Evolutionary conservation across 2,113 vertebrate genomes (phyloP).

Genomic region (Solea senegalensis): DNA sequence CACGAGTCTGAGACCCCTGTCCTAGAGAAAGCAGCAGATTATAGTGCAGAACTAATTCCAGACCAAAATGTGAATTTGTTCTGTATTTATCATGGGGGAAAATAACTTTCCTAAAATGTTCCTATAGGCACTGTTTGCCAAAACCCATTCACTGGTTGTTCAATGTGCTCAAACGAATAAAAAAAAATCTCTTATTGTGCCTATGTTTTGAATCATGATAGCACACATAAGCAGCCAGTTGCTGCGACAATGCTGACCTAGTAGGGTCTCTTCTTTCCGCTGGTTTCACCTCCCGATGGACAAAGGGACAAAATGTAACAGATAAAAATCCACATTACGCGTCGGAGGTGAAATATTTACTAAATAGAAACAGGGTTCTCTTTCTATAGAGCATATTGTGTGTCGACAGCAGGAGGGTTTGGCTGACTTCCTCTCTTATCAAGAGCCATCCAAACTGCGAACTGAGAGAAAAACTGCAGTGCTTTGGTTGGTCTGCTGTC

Average conservation of each 20-base stretch:
- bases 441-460: slow-evolving; percentile 21
- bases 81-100: no score
- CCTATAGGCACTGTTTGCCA: no score
- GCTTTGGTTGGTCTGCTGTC: not conserved
- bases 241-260: not conserved
- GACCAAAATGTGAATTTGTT: no score
- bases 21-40: no score
- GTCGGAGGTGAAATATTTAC: not conserved
- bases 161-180: no score
- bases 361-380: not conserved
- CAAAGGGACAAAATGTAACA: not conserved
- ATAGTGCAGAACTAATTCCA: no score
- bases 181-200: no score
- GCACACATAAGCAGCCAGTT: no score
- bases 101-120: no score
- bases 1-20: no score
- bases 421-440: slow-evolving; percentile 10
- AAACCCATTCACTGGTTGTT: no score
- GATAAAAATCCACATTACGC: not conserved
- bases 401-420: slow-evolving; percentile 3
- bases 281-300: not conserved
- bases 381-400: not conserved
- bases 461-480: slow-evolving; percentile 11
- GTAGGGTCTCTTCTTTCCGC: not conserved
- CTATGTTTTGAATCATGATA: no score